phyloP scores from a whole-genome alignment of 2,888 invertebrate genomes.

The Amblyjoppa proteus region DNA sequence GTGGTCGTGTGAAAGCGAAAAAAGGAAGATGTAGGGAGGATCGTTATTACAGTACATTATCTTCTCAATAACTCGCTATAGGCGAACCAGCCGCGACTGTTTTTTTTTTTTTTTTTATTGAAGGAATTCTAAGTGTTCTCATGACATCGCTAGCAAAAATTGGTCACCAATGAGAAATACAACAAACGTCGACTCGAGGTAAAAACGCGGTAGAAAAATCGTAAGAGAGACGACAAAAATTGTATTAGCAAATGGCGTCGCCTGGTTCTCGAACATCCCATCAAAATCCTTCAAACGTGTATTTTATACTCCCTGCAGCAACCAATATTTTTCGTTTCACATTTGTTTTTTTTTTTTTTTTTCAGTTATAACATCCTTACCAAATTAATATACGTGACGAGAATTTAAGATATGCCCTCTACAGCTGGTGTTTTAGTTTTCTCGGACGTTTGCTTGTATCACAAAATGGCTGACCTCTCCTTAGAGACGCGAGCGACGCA shows the following conservation, averaged over 20 bases:
- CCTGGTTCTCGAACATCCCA: neutral
- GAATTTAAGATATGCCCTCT: neutral
- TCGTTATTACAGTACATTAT: neutral
- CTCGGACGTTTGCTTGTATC: constrained; percentile 18
- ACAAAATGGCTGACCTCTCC: constrained; percentile 41
- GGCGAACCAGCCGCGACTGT: constrained; percentile 15
- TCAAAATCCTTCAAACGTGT: neutral
- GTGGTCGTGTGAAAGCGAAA: too few species aligned
- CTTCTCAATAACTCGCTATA: neutral
- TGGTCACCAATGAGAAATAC: constrained; percentile 36
- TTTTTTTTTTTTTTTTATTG: neutral
- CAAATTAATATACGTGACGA: constrained; percentile 19
- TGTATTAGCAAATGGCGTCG: constrained; percentile 49
- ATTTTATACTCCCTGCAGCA: neutral
- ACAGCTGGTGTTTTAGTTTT: neutral
- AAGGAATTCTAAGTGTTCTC: neutral
- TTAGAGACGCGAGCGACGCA: constrained; percentile 77
- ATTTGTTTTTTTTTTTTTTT: neutral
- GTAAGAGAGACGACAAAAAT: constrained; percentile 52
- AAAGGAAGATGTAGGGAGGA: too few species aligned
- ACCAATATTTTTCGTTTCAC: constrained; percentile 17
- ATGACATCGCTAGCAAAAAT: constrained; percentile 3
- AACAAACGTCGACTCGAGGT: constrained; percentile 49
- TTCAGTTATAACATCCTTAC: constrained; percentile 22
- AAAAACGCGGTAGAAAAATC: constrained; percentile 63